Base-by-base conservation (phyloP, 2,888 invertebrate genomes). In the Lycocerus yunnanus region DNA sequence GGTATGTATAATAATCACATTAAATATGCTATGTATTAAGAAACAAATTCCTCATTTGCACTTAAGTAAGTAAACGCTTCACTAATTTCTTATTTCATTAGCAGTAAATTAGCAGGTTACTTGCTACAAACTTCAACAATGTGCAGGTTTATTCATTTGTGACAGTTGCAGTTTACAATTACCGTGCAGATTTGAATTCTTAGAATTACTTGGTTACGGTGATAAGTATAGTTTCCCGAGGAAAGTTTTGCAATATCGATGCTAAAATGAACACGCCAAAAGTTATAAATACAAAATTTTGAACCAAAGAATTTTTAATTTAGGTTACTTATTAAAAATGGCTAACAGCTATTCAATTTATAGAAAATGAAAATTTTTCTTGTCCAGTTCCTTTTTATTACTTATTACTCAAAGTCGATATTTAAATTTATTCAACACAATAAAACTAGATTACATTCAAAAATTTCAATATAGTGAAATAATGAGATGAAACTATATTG, bases 401-500 rank as follows among this genome's bases (percentile, higher is more conserved):
- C 43, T n/a, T 43, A n/a, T 8, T 13, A 43, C n/a, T 6, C 8
- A 43, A 27, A 43, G n/a, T 43, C 2, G 6, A n/a, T 43, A 43
- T n/a, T n/a, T n/a, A 43, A n/a, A 43, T 43, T 43, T 43, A n/a
- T n/a, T 43, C n/a, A n/a, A n/a, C 2, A 4, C 8, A 43, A 43
- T 43, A 43, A 13, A 43, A 43, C n/a, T 43, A n/a, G n/a, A 43
- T 43, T 43, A 8, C n/a, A n/a, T 43, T 43, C n/a, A n/a, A 43
- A 43, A 43, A n/a, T 43, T 43, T 43, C 43, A 43, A 2, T 15
- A 11, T 27, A 24, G 14, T 43, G 15, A 66, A 73, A 69, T 69
- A 69, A 68, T 68, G 66, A 69, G n/a, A 43, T 14, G 59, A 15
- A 66, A 69, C 63, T 69, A 24, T 69, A 73, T 73, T 73, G 68